These are phyloP conservation scores for Cepphus grylle DNA, from an alignment of 2,113 vertebrate genomes.

Conservation along the genomic window DNA sequence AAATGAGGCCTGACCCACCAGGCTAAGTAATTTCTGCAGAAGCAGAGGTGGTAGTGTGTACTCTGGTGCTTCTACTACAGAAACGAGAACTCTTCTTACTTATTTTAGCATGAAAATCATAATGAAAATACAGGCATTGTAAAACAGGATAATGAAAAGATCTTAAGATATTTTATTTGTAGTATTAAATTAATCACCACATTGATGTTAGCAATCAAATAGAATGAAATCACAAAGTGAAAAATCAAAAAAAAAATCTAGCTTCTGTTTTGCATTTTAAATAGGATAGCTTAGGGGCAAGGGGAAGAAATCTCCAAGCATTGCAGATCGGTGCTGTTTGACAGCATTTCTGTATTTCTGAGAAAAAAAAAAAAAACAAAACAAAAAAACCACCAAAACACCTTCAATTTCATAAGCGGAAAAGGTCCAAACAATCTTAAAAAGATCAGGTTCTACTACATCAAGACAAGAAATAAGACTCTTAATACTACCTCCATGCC, in stretches of 20 bases:
- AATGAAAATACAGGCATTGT: not conserved
- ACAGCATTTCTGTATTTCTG: not conserved
- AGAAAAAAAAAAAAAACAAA: no score
- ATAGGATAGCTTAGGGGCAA: not conserved
- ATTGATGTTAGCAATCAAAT: not conserved
- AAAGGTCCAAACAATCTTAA: not conserved
- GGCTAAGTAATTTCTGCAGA: not conserved
- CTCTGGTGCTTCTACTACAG: not conserved
- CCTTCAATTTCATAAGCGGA: not conserved
- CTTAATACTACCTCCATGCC: not conserved
- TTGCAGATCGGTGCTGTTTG: not conserved
- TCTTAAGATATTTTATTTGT: not conserved
- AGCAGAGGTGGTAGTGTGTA: fast-evolving
- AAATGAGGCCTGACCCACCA: not conserved
- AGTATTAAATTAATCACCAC: not conserved
- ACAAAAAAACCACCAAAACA: not conserved
- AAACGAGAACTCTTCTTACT: not conserved
- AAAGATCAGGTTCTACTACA: not conserved
- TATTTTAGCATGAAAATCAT: not conserved
- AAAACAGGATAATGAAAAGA: not conserved
- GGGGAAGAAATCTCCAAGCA: not conserved
- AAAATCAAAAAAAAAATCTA: not conserved
- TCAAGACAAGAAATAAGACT: not conserved
- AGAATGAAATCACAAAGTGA: not conserved
- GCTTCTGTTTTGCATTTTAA: not conserved